phyloP scores from a whole-genome alignment of 37 sponge, comb jelly and placozoan species.

The Oopsacas minuta region DNA sequence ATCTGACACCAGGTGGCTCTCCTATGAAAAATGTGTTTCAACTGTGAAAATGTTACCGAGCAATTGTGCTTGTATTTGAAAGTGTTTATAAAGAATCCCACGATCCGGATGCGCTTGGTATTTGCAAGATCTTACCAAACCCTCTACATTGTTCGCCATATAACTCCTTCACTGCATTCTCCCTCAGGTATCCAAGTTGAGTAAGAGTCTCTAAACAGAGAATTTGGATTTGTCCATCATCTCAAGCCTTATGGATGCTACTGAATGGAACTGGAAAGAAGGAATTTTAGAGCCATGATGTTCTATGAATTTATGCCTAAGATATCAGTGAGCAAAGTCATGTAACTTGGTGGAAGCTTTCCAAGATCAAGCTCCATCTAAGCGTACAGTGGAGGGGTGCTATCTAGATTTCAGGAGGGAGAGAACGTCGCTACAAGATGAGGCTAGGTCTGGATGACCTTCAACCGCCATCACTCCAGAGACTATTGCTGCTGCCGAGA shows the following conservation, averaged over 20 bases:
- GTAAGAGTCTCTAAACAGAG: conserved; percentile 13
- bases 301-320: too few relatives aligned
- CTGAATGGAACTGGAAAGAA: too few relatives aligned
- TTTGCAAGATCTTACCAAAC: conserved; percentile 2
- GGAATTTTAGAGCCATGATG: too few relatives aligned
- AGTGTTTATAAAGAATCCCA: conserved; percentile 20
- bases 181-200: conserved; percentile 22
- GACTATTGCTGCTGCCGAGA: too few relatives aligned
- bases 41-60: conserved; percentile 18
- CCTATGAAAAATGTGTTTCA: conserved; percentile 6
- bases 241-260: conserved; percentile 26
- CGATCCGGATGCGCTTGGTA: conserved; percentile 19
- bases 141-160: conserved; percentile 20
- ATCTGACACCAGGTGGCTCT: conserved; percentile 6
- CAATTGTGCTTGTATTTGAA: conserved; percentile 15
- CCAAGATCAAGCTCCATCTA: too few relatives aligned
- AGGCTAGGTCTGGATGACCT: too few relatives aligned
- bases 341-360: too few relatives aligned
- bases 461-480: too few relatives aligned
- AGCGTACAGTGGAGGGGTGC: too few relatives aligned
- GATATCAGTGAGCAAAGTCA: too few relatives aligned
- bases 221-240: conserved; percentile 21
- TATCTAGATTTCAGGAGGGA: too few relatives aligned
- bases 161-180: conserved; percentile 18
- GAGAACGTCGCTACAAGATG: too few relatives aligned